Conservation (phyloP, 2,888 invertebrate genomes). For the Ophion slaviceki region DNA sequence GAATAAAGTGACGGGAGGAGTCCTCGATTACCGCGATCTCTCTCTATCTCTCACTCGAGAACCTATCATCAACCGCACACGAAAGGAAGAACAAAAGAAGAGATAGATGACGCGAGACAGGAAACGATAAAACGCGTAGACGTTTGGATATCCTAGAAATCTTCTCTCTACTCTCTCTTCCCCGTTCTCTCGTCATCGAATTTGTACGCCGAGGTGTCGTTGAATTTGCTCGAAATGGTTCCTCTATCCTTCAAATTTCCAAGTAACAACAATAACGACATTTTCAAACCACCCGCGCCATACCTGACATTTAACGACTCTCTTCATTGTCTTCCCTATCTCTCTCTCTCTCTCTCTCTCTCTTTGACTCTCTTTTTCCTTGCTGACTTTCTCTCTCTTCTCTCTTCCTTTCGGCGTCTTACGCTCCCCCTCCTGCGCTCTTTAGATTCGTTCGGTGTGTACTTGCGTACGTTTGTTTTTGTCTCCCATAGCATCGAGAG, state of each 20-base stretch:
- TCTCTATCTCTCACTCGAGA: not conserved
- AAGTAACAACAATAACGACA: slow-evolving; percentile 1
- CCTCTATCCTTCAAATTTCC: not conserved
- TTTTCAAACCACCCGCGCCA: not conserved
- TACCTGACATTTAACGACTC: slow-evolving; percentile 13
- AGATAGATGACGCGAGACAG: not conserved
- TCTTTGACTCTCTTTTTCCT: slow-evolving; percentile 32
- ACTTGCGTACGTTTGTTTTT: slow-evolving; percentile 20
- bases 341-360: not conserved
- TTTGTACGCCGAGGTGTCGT: not conserved
- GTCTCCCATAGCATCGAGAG: not conserved
- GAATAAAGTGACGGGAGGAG: slow-evolving; percentile 53
- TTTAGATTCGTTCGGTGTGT: slow-evolving; percentile 28
- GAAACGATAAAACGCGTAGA: not conserved
- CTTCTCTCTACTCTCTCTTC: not conserved
- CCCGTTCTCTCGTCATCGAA: slow-evolving; percentile 7
- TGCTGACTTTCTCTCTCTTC: slow-evolving; percentile 23
- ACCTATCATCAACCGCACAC: not conserved
- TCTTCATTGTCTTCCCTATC: not conserved
- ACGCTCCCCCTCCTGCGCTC: not conserved
- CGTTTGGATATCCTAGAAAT: not conserved
- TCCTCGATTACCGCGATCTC: slow-evolving; percentile 11
- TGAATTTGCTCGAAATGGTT: slow-evolving; percentile 7
- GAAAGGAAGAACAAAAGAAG: not conserved
- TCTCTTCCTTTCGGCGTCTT: slow-evolving; percentile 9